Evolutionary conservation across 2,113 vertebrate species (phyloP), one percentile per base, ranked within the genome.

Genomic region (Phylloscopus trochiloides): DNA sequence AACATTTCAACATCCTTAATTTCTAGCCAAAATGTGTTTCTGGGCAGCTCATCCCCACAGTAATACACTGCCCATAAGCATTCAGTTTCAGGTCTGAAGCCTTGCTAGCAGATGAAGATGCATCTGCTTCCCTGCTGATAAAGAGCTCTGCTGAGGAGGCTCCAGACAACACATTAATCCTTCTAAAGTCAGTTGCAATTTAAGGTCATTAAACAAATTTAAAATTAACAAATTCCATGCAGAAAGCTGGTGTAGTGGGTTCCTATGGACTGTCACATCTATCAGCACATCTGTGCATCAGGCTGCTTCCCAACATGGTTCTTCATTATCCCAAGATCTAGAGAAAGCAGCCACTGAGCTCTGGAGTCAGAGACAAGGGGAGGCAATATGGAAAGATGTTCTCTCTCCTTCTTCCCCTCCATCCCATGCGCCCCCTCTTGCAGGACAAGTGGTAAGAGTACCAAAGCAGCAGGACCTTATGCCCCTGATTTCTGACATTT

Each of bases 131-230:
- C 74, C 67, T 57, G 54, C 57, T 92, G 85, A 97, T 83, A 93
- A 90, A 95, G 63, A 95, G 55, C 75, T 70, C 79, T 89, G 68
- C 83, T n/a, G 86, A 92, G 75, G 71, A 88, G 72, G 82, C 71
- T 93, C 71, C 86, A 86, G 88, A 90, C 77, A 83, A 79, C 58
- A 62, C 45, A 73, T 83, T 93, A 94, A 94, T 93, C 82, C 74
- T 92, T 47, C 84, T 85, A 42, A 90, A 96, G 71, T 71, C 90
- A 86, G 78, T 18, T 77, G 43, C 74, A 94, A 95, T 84, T 94
- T 83, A 77, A 96, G 63, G 79, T 77, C 79, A 92, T 94, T 94
- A 94, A 92, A 81, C 47, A 83, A 88, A 89, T 70, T 93, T 83
- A 74, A 81, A 92, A 88, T 92, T 88, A 97, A 88, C 51, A 65